Evolutionary conservation across 1,140 invertebrate species (phyloP), one percentile per base, ranked within the genome.

Genomic region (Eupristina koningsbergeri): DNA sequence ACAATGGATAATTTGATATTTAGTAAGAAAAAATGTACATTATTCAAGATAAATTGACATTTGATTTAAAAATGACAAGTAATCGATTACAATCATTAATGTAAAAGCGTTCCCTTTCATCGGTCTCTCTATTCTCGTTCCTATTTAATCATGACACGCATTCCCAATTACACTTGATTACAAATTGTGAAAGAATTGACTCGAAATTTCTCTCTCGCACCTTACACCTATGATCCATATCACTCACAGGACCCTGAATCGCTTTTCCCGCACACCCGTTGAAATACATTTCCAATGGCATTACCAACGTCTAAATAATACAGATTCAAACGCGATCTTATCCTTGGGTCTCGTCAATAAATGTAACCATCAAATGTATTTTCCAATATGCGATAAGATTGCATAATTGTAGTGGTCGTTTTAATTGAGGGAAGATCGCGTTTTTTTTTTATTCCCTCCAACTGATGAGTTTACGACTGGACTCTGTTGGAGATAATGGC

Each of bases 231-330:
- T 82, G 73, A 82, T 76, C 76, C 80, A 76, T 41, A 64, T 8
- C 80, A 82, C 69, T 82, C 58, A 47, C 73, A 29, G 29, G 71
- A 71, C 76, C 80, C 71, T 82, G 76, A 82, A 82, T 82, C 80
- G 80, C 50, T 82, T 76, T 76, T 75, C 80, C 31, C 53, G 71
- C 50, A 15, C 13, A 15, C 22, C n/a, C 22, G 80, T 58, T 58
- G 63, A 80, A 50, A 82, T 50, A 67, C 76, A 75, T 74, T 63
- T 45, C 53, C 6, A 58, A 45, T 47, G 41, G 29, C 19, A 77
- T 77, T 29, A 45, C 9, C 11, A 29, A 11, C n/a, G 26, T 41
- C 69, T 29, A 7, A 3, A 47, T 73, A 45, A 6, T 34, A 50
- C n/a, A 26, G 0, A 34, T 75, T 53, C 34, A 3, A 8, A 31